These are phyloP conservation scores for Cephalotes varians DNA, from an alignment of 2,888 invertebrate species.

Conservation along the genomic window DNA sequence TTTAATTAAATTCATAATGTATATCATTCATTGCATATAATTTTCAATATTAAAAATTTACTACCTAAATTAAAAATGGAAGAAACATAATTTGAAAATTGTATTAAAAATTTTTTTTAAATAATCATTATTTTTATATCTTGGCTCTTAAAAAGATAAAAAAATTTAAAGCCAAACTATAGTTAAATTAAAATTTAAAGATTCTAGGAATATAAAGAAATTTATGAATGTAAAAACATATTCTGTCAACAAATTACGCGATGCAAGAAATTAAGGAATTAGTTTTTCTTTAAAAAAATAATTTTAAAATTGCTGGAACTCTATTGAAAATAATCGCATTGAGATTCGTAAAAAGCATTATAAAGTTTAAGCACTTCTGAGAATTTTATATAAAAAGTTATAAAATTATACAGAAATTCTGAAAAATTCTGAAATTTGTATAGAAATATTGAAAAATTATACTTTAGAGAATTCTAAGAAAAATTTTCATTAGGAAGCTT, in stretches of 20 bases:
- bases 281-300: neutral
- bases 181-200: neutral
- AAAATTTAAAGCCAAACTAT: neutral
- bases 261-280: neutral
- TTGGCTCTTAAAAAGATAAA: neutral
- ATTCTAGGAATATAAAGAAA: neutral
- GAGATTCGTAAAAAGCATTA: neutral
- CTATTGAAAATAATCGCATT: neutral
- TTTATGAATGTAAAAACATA: conserved; percentile 16
- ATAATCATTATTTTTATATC: neutral
- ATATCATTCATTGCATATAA: neutral
- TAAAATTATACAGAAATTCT: neutral
- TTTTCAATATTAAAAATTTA: conserved; percentile 9
- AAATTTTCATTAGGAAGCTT: neutral
- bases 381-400: neutral
- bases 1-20: neutral
- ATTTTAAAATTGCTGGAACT: neutral
- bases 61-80: neutral
- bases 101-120: neutral
- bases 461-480: neutral
- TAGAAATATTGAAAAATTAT: neutral
- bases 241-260: neutral
- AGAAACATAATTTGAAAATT: neutral
- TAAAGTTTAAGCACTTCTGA: neutral
- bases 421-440: too few species aligned